Base-by-base conservation (phyloP, 2,888 invertebrate species). In the Torymus auratus region DNA sequence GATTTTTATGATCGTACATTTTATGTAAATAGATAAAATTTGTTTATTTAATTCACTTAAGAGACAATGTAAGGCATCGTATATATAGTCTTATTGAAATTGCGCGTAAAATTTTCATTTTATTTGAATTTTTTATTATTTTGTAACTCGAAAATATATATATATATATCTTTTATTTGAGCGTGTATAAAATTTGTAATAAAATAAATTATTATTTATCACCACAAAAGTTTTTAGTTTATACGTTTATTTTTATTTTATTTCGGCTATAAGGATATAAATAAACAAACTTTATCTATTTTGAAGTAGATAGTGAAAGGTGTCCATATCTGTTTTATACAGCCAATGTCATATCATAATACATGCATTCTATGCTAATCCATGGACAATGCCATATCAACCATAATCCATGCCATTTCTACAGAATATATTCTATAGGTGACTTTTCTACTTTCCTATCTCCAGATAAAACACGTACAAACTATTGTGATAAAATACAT, bases 401-500 rank as follows among this genome's bases (percentile, higher is more conserved):
- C 52, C 20, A 11, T 20, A 72, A 76, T 76, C 64, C 64, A 82
- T 77, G 73, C 75, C 71, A 78, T 72, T 53, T 70, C 76, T 41
- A 75, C 17, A 75, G 23, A 79, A 72, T 53, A 75, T 75, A 78
- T 67, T 69, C 23, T 65, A 69, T 72, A 79, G 53, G 76, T 72
- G 65, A 76, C 28, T 69, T 80, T 73, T 82, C 68, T 77, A 80
- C 79, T 80, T 78, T 82, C 64, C 78, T 80, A 74, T 64, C 67
- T 72, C 69, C 70, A 60, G 28, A 74, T 69, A 69, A 77, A 80
- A 80, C 73, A 75, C 64, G 83, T 83, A 82, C 81, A 83, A 83
- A 83, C 73, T 75, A 71, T 82, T 83, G 83, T 83, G 83, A 83
- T 83, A 83, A 82, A 77, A 81, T 60, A 52, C 72, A 81, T 76